A percentile compares a stretch with the other conserved stretches of the same genome.
Evolutionary conservation across 2,888 invertebrate species (phyloP).

Genomic region (Chymomyza caudatula): DNA sequence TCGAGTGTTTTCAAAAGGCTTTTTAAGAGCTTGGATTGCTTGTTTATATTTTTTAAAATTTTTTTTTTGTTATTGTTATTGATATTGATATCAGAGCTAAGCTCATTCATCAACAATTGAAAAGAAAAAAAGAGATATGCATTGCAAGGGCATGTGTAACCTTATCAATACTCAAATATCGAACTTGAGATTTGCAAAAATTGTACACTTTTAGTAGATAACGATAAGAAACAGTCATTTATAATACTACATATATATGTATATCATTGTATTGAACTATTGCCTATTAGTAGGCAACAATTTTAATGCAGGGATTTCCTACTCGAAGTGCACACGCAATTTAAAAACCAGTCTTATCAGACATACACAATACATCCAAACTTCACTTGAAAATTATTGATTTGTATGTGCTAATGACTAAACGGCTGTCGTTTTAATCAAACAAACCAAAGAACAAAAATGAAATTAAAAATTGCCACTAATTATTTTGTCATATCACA

Average conservation of each 20-base stretch:
- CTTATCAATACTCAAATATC: not conserved
- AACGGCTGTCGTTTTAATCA: conserved; percentile 44
- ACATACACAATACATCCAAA: not conserved
- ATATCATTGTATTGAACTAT: not conserved
- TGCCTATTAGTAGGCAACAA: not conserved
- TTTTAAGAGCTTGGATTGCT: too few species aligned
- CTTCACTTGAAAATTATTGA: not conserved
- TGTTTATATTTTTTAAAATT: too few species aligned
- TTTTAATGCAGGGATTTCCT: not conserved
- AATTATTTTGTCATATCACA: conserved; percentile 33
- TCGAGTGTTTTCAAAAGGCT: too few species aligned
- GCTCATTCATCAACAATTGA: not conserved
- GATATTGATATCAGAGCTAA: not conserved
- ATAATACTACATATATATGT: not conserved
- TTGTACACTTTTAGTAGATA: not conserved
- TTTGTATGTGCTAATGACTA: not conserved
- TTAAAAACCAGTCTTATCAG: not conserved
- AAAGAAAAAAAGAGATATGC: not conserved
- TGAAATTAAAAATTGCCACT: conserved; percentile 26
- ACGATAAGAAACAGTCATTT: not conserved
- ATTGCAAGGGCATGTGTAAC: not conserved
- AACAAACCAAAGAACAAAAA: conserved; percentile 5
- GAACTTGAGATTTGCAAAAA: not conserved
- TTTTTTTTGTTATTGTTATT: not conserved
- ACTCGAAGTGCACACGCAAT: not conserved